Base-by-base conservation (phyloP, 2,888 invertebrate species). In the Caenorhabditis auriculariae region DNA sequence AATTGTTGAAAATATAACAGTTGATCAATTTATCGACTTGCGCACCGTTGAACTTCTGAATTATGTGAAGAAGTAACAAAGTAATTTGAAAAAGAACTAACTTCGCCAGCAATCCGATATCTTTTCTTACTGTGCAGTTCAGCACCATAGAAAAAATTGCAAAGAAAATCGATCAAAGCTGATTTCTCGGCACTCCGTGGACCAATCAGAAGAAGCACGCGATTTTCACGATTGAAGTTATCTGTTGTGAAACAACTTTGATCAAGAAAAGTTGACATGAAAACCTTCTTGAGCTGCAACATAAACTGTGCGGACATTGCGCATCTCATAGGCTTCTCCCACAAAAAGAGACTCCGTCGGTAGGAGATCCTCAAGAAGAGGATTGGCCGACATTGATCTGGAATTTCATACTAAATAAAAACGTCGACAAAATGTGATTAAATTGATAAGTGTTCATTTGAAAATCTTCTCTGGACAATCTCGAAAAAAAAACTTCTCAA, bases 1-100 rank as follows among this genome's bases (percentile, higher is more conserved):
- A 69, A 3, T 72, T 63, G 45, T 75, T 75, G 53, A 75, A 75
- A 29, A 75, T 69, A 29, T 75, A 75, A 21, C 68, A 72, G 32
- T 60, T 69, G 2, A 75, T 64, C 7, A 64, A 60, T 35, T 67
- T 56, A n/a, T 61, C 43, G 4, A 73, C 73, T 4, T 73, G 68
- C 28, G 66, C 54, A 38, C 45, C 43, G 44, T 72, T 70, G 54
- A 75, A 75, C 51, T 60, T 63, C 72, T 71, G 50, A 54, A 64
- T 15, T 24, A 49, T n/a, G n/a, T 19, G 4, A 17, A 23, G 32
- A 5, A 12, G 9, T n/a, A 27, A 46, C 5, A 24, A 24, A 39
- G 6, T 15, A 4, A 35, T 26, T 19, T 9, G 26, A 9, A 15
- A n/a, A 21, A 24, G 9, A 23, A 19, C 28, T 19, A 17, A 71